A percentile compares a stretch with the other conserved stretches of the same genome.
phyloP scores from a whole-genome alignment of 2,113 vertebrate species.

The Ammodytes marinus region DNA sequence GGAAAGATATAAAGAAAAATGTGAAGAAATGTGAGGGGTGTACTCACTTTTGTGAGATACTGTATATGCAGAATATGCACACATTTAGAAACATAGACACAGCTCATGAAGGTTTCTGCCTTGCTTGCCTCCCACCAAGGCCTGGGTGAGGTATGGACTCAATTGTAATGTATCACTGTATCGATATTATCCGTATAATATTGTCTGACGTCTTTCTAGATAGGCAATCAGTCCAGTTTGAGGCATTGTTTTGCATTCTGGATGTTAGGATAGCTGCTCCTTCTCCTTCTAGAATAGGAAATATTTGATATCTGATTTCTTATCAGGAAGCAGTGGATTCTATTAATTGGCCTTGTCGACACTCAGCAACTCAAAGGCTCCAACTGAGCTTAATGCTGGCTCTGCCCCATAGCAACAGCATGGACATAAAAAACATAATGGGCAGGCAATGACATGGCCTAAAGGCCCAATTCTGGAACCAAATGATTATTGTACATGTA shows the following conservation, averaged over 20 bases:
- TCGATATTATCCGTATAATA: too few relatives aligned
- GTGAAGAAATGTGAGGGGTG: too few relatives aligned
- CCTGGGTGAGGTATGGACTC: slow-evolving; percentile 28
- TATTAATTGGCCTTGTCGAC: slow-evolving; percentile 29
- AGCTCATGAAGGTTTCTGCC: slow-evolving; percentile 18
- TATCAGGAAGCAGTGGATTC: not conserved
- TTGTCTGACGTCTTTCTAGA: slow-evolving; percentile 1
- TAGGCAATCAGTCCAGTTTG: slow-evolving; percentile 4
- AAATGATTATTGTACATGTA: too few relatives aligned
- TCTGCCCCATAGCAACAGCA: slow-evolving; percentile 2
- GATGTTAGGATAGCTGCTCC: slow-evolving; percentile 1
- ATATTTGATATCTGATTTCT: too few relatives aligned
- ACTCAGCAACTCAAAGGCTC: slow-evolving; percentile 2
- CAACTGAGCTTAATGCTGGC: not conserved
- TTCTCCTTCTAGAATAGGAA: not conserved
- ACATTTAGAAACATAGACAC: slow-evolving; percentile 23
- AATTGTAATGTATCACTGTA: slow-evolving; percentile 45
- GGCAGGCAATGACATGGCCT: too few relatives aligned
- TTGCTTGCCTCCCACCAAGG: not conserved
- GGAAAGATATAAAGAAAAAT: too few relatives aligned
- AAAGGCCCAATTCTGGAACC: too few relatives aligned
- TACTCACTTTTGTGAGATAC: too few relatives aligned
- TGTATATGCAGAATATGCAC: slow-evolving; percentile 38
- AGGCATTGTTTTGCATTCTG: not conserved
- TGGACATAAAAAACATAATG: not conserved